phyloP scores from a whole-genome alignment of 2,113 vertebrate species.

The Alexandromys fortis region DNA sequence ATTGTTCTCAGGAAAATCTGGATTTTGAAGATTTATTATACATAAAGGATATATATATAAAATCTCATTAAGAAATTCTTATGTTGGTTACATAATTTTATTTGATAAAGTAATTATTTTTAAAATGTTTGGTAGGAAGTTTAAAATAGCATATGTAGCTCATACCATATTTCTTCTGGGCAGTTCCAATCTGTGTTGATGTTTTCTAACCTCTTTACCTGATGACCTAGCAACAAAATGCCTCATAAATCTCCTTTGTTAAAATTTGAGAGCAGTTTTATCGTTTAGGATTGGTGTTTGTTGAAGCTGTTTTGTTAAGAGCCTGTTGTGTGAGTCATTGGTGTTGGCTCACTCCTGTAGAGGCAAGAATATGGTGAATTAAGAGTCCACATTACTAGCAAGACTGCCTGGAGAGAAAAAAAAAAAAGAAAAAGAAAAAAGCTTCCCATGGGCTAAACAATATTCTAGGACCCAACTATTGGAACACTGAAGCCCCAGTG shows the following conservation, averaged over 20 bases:
- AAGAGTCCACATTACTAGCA: not conserved
- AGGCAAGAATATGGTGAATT: not conserved
- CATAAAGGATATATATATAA: not conserved
- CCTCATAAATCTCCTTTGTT: conserved; percentile 1
- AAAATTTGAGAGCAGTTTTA: conserved; percentile 36
- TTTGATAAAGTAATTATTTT: conserved; percentile 46
- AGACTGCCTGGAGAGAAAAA: too few species aligned
- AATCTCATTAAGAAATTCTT: not conserved
- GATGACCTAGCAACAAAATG: not conserved
- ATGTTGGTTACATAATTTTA: conserved; percentile 42
- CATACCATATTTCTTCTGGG: not conserved
- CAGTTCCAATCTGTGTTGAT: not conserved
- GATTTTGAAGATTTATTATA: conserved; percentile 39
- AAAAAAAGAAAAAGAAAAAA: not conserved
- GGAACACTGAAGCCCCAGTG: not conserved
- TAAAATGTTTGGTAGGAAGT: not conserved
- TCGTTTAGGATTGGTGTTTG: conserved; percentile 21
- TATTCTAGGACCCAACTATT: not conserved
- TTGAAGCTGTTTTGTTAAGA: conserved; percentile 51
- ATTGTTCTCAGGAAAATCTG: conserved; percentile 27
- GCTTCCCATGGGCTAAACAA: not conserved
- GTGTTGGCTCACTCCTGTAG: not conserved
- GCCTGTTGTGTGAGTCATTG: not conserved
- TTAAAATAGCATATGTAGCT: conserved; percentile 20
- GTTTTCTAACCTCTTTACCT: not conserved